Evolutionary conservation across 2,113 vertebrate genomes (phyloP).

Genomic region (Paedocypris sp.): DNA sequence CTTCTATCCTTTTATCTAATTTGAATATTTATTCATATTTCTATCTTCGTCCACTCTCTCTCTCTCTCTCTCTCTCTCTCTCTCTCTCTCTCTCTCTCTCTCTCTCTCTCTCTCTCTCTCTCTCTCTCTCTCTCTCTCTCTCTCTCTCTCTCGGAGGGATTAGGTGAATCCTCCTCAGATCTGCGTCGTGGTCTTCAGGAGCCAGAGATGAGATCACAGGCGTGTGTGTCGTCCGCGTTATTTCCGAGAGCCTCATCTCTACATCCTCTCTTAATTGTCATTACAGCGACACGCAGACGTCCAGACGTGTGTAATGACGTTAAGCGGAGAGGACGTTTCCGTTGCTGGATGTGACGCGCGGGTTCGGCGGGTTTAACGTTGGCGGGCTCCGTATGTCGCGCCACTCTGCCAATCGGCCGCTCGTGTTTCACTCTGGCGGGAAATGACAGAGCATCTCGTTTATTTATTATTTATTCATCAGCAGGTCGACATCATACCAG

Average conservation of each 20-base stretch:
- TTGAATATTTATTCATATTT: too few relatives aligned
- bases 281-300: background rate
- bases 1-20: too few relatives aligned
- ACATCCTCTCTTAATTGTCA: background rate
- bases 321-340: background rate
- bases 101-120: too few relatives aligned
- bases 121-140: constrained; percentile 5
- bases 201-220: constrained; percentile 20
- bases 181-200: constrained; percentile 3
- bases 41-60: too few relatives aligned
- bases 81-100: background rate
- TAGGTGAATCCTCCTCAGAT: constrained; percentile 20
- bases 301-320: background rate
- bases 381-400: constrained; percentile 24
- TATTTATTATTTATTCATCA: constrained; percentile 10
- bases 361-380: background rate
- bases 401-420: constrained; percentile 7
- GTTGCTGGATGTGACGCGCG: background rate
- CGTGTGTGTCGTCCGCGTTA: background rate
- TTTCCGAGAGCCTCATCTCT: background rate
- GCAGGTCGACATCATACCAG: background rate
- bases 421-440: constrained; percentile 8
- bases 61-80: background rate
- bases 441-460: constrained; percentile 28
- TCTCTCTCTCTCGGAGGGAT: constrained; percentile 7